Base-by-base conservation (phyloP, 1,140 invertebrate genomes). In the Zeugodacus cucurbitae region DNA sequence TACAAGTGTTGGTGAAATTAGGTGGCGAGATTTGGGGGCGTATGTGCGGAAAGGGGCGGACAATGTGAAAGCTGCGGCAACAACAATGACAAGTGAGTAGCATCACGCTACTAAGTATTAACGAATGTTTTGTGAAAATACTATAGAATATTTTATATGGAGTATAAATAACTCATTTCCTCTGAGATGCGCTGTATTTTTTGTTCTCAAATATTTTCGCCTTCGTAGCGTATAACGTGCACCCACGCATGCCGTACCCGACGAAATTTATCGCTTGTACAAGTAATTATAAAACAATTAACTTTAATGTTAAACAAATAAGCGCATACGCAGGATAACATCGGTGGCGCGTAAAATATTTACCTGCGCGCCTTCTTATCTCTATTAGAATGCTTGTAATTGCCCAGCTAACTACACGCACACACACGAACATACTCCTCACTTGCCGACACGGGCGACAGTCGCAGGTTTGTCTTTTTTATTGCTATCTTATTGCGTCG, bases 201-300 rank as follows among this genome's bases (percentile, higher is more conserved):
- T 8, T 6, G 1, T 22, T n/a, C n/a, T 2, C 0, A n/a, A 26
- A 22, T 10, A n/a, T 62, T 59, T 59, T 62, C 58, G 26, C n/a
- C 58, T 22, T 62, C 58, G 10, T 54, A n/a, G 6, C 41, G 14
- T 82, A 5, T 48, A 54, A 26, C 59, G 22, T 29, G 34, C 32
- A 22, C 85, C 57, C 85, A 37, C 48, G 48, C 48, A 59, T 59
- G 37, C 85, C 32, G 20, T 3, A 86, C 85, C 57, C 48, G 32
- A n/a, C n/a, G 29, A 57, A 59, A 57, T 86, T 86, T n/a, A 59
- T 86, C 85, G 57, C 57, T 86, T 86, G 48, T 82, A 48, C 74
- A 54, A 82, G 85, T 74, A 87, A 87, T 87, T 87, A 87, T 87
- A 87, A 87, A 74, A 67, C 62, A 87, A 87, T 87, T 87, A 87